Evolutionary conservation across 2,888 invertebrate genomes (phyloP).

Genomic region (Linyphia triangularis): DNA sequence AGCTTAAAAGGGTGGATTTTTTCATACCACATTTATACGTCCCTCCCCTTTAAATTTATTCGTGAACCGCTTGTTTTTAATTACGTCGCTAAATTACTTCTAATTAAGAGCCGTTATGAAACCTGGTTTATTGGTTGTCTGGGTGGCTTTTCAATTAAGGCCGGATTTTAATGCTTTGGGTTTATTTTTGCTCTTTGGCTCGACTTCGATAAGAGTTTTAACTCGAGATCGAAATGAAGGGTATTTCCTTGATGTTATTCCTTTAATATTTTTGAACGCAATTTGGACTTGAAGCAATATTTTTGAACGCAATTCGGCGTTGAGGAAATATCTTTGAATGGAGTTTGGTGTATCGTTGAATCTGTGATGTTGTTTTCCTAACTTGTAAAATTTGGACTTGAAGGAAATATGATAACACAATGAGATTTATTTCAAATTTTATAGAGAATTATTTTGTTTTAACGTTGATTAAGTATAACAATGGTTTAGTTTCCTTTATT

Average conservation of each 20-base stretch:
- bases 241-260: constrained; percentile 12
- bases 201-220: constrained; percentile 38
- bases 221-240: constrained; percentile 14
- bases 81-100: constrained; percentile 73
- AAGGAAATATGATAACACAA: no score
- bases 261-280: no score
- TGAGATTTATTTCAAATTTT: no score
- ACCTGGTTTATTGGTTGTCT: constrained; percentile 73
- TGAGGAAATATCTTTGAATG: background rate
- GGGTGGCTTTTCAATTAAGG: constrained; percentile 68
- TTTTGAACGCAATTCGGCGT: background rate
- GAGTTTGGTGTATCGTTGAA: no score
- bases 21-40: constrained; percentile 33
- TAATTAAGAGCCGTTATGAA: constrained; percentile 74
- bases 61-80: constrained; percentile 65
- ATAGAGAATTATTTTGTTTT: no score
- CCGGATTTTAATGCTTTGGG: constrained; percentile 60
- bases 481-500: no score
- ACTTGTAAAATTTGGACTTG: no score
- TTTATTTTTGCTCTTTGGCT: constrained; percentile 48
- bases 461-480: no score
- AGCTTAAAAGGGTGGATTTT: constrained; percentile 34
- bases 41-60: constrained; percentile 69
- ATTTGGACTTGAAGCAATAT: no score
- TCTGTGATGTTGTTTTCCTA: no score